Conservation (phyloP, 1,140 invertebrate genomes). For the Idris sp. region DNA sequence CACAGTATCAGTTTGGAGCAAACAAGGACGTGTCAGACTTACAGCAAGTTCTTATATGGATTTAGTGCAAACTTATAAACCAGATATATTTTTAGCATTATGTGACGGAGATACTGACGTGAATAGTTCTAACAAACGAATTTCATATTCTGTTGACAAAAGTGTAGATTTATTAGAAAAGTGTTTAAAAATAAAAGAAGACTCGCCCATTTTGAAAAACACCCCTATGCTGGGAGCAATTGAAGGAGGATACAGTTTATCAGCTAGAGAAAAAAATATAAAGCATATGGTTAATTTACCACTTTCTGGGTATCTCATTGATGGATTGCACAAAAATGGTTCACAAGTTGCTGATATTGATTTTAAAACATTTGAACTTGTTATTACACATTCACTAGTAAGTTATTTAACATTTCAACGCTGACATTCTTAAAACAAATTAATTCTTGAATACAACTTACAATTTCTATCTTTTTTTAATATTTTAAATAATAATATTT, state of each 20-base stretch:
- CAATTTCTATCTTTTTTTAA: too few species aligned
- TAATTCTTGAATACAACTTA: too few species aligned
- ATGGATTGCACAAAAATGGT: slow-evolving; percentile 88
- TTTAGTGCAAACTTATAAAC: slow-evolving; percentile 85
- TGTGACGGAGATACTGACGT: slow-evolving; percentile 88
- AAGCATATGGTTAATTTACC: slow-evolving; percentile 80
- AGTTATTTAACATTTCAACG: slow-evolving; percentile 27
- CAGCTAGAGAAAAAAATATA: slow-evolving; percentile 81
- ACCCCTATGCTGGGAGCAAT: slow-evolving; percentile 83
- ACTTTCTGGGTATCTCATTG: slow-evolving; percentile 85
- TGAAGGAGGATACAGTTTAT: slow-evolving; percentile 84
- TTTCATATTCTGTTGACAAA: slow-evolving; percentile 82
- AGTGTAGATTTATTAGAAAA: slow-evolving; percentile 80
- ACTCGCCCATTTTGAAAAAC: slow-evolving; percentile 77
- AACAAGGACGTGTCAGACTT: slow-evolving; percentile 83
- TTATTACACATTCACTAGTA: slow-evolving; percentile 82
- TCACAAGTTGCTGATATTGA: slow-evolving; percentile 80
- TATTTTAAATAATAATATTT: too few species aligned
- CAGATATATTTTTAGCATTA: slow-evolving; percentile 87
- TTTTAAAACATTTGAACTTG: slow-evolving; percentile 79
- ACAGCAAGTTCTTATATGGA: slow-evolving; percentile 85
- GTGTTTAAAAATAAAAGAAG: slow-evolving; percentile 80
- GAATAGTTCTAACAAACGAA: slow-evolving; percentile 83
- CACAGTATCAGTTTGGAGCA: slow-evolving; percentile 85
- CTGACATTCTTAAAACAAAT: background rate